Conservation (phyloP, 53 echinoderm and acorn worm species). For the Echinometra lucunter region DNA sequence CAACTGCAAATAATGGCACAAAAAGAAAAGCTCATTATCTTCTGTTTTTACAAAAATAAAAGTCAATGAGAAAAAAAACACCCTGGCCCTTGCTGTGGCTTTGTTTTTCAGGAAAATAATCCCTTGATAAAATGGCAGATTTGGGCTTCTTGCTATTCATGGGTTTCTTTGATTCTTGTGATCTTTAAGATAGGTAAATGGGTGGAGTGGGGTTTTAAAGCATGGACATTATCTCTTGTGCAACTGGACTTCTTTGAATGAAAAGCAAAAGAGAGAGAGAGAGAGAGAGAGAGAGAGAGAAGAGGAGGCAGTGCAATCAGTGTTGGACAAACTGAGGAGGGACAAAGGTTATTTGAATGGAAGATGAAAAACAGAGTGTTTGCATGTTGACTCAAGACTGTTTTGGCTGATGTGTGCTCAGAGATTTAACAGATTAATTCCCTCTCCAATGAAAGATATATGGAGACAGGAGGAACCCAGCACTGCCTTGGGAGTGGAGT, state of each 20-base stretch:
- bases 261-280: background rate
- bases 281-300: background rate
- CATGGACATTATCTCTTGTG: slow-evolving; percentile 48
- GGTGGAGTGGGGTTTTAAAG: slow-evolving; percentile 27
- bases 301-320: slow-evolving; percentile 40
- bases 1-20: slow-evolving; percentile 37
- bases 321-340: slow-evolving; percentile 26
- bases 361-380: slow-evolving; percentile 57
- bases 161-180: background rate
- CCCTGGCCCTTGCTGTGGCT: background rate
- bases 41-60: slow-evolving; percentile 57
- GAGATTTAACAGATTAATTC: slow-evolving; percentile 68
- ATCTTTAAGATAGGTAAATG: slow-evolving; percentile 43
- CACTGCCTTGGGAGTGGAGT: background rate
- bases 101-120: slow-evolving; percentile 44
- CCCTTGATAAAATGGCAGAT: slow-evolving; percentile 35
- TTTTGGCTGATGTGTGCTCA: slow-evolving; percentile 48
- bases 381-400: slow-evolving; percentile 59
- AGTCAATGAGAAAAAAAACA: background rate
- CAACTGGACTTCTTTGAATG: slow-evolving; percentile 41
- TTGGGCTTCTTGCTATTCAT: slow-evolving; percentile 49
- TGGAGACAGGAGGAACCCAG: slow-evolving; percentile 20
- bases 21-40: slow-evolving; percentile 61
- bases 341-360: slow-evolving; percentile 70
- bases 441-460: slow-evolving; percentile 57